These are phyloP conservation scores for Larimichthys polyactis DNA, from an alignment of 2,113 vertebrate species.

Conservation along the genomic window DNA sequence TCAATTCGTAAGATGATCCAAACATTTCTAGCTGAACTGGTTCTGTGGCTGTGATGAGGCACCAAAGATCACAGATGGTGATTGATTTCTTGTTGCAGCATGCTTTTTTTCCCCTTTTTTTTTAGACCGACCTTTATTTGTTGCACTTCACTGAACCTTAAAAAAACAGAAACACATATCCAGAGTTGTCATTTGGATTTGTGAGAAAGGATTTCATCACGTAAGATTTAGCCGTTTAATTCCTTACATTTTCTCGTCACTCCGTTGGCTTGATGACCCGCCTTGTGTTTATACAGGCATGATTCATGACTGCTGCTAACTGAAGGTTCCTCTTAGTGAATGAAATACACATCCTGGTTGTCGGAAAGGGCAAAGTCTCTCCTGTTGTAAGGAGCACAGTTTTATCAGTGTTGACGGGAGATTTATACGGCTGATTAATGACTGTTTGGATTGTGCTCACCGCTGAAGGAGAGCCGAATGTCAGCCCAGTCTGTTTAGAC, in stretches of 20 bases:
- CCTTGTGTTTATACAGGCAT: neutral
- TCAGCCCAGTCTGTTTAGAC: neutral
- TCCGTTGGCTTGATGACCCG: neutral
- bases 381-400: neutral
- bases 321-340: neutral
- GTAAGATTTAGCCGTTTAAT: neutral
- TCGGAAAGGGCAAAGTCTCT: slow-evolving; percentile 51
- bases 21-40: neutral
- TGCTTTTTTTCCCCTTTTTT: neutral
- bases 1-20: neutral
- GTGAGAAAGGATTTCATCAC: neutral
- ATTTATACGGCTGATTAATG: slow-evolving; percentile 39
- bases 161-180: neutral
- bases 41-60: neutral
- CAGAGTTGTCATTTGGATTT: neutral
- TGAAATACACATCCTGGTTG: slow-evolving; percentile 49
- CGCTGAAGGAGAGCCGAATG: slow-evolving; percentile 12
- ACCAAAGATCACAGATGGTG: no score
- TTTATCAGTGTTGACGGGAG: slow-evolving; percentile 63
- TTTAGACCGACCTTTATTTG: neutral
- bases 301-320: neutral
- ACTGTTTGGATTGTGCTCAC: neutral
- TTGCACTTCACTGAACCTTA: neutral
- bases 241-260: neutral
- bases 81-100: neutral